Base-by-base conservation (phyloP, 1,140 invertebrate genomes). In the Magallana gigas region DNA sequence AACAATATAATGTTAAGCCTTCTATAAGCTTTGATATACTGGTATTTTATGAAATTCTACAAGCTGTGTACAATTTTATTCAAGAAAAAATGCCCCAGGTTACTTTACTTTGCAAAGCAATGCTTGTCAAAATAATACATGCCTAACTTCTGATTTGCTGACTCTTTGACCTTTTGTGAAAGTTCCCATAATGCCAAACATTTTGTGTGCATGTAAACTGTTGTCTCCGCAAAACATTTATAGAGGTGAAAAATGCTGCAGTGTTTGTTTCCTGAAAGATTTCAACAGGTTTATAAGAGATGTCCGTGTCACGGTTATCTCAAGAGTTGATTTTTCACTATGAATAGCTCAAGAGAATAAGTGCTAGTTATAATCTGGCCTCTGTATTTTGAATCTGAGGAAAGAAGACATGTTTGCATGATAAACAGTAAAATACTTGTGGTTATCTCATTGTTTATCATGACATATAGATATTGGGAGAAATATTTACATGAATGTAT, bases 401-500 rank as follows among this genome's bases (percentile, higher is more conserved):
- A 48, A 48, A 48, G 36, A 48, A 48, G 36, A 48, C 36, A 48
- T 48, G 36, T 48, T 48, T 48, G 36, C 36, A 48, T 1, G 36
- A 48, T 48, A 48, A 48, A 48, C 36, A 48, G 36, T 48, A 48
- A 48, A 48, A 48, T 62, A 62, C 18, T 62, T 71, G n/a, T 48
- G 36, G 36, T 71, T 71, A 71, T 71, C 68, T 29, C 68, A 71
- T 29, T 18, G 68, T 71, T 29, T 29, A 71, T 71, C 68, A 71
- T 71, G 18, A 29, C 18, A 71, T 8, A 36, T 18, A 9, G 6
- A 68, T 9, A 23, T n/a, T 68, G 18, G 36, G 64, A 68, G 18
- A 18, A 68, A 68, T 68, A 36, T 62, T 62, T 62, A 62, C 60
- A 62, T 12, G 60, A 36, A 71, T 48, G 68, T 23, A 71, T 8